phyloP scores from a whole-genome alignment of 2,113 vertebrate genomes.

The Nicator chloris region DNA sequence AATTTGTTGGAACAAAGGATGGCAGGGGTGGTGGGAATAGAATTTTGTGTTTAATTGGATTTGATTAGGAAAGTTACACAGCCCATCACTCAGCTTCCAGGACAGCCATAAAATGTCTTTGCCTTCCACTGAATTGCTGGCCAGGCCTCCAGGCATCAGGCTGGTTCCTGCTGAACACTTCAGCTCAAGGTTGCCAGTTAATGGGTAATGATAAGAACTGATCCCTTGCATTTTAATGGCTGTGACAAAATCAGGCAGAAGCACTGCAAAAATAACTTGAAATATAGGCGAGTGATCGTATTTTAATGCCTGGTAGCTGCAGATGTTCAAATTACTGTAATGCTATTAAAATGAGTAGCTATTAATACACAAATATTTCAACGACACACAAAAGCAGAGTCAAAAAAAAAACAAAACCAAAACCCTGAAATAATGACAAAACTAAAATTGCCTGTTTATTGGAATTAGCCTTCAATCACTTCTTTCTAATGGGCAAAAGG shows the following conservation, averaged over 20 bases:
- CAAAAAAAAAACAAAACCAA: background rate
- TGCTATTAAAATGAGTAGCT: slow-evolving; percentile 45
- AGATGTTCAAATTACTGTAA: slow-evolving; percentile 34
- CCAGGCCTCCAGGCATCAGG: background rate
- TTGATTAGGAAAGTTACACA: background rate
- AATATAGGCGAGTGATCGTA: background rate
- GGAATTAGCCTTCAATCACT: slow-evolving; percentile 13
- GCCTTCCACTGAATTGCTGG: background rate
- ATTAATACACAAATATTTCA: slow-evolving; percentile 51
- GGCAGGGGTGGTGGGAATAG: background rate
- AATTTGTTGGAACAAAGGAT: background rate
- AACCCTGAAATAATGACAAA: background rate
- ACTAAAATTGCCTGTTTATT: background rate
- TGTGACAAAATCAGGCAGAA: slow-evolving; percentile 4
- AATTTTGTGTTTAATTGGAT: background rate
- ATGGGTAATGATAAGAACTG: slow-evolving; percentile 17
- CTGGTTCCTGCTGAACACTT: background rate
- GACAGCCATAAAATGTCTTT: background rate
- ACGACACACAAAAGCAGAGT: background rate
- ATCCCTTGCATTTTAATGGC: slow-evolving; percentile 28
- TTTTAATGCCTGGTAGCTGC: slow-evolving; percentile 24
- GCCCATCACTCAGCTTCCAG: background rate
- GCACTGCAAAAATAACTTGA: background rate
- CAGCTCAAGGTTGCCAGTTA: slow-evolving; percentile 39
- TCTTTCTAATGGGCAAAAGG: background rate